Percentiles rank a stretch among this genome's conserved stretches.
These are phyloP conservation scores for Eristalis pertinax DNA, from an alignment of 2,888 invertebrate species.

Conservation along the genomic window DNA sequence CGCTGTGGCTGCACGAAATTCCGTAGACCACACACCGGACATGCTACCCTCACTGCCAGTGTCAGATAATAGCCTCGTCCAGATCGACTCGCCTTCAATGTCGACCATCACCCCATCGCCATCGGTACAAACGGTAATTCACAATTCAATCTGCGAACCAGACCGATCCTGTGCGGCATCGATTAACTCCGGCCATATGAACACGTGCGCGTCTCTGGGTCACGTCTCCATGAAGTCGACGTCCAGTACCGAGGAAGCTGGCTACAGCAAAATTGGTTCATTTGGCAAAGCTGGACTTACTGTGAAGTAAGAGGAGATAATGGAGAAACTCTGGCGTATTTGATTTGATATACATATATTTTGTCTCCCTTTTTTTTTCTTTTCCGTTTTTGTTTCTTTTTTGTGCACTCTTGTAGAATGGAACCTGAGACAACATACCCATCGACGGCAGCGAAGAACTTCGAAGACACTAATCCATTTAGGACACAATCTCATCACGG, in stretches of 20 bases:
- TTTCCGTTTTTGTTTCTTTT: conserved; percentile 2
- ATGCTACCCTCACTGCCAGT: conserved; percentile 74
- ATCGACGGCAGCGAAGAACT: conserved; percentile 80
- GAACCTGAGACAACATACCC: conserved; percentile 78
- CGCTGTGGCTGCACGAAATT: conserved; percentile 78
- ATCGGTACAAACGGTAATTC: conserved; percentile 80
- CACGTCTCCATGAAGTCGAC: conserved; percentile 81
- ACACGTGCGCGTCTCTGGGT: conserved; percentile 78
- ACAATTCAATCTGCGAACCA: conserved; percentile 77
- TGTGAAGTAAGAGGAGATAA: conserved; percentile 77
- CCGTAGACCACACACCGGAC: conserved; percentile 77
- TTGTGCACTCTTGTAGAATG: conserved; percentile 78
- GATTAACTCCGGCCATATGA: conserved; percentile 78
- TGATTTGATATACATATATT: conserved; percentile 29
- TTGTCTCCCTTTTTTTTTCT: conserved; percentile 33
- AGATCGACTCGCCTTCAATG: conserved; percentile 72
- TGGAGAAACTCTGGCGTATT: conserved; percentile 25
- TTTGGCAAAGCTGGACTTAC: conserved; percentile 82
- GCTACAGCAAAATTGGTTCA: conserved; percentile 80
- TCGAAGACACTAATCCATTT: conserved; percentile 81
- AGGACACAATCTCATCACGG: conserved; percentile 80
- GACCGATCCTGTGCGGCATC: conserved; percentile 77
- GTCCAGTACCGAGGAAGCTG: conserved; percentile 81
- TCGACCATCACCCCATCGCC: conserved; percentile 79
- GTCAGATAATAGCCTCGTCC: conserved; percentile 67